A percentile compares a stretch with the other conserved stretches of the same genome.
Conservation (phyloP, 2,888 invertebrate genomes). For the Phymatocera aterrima region DNA sequence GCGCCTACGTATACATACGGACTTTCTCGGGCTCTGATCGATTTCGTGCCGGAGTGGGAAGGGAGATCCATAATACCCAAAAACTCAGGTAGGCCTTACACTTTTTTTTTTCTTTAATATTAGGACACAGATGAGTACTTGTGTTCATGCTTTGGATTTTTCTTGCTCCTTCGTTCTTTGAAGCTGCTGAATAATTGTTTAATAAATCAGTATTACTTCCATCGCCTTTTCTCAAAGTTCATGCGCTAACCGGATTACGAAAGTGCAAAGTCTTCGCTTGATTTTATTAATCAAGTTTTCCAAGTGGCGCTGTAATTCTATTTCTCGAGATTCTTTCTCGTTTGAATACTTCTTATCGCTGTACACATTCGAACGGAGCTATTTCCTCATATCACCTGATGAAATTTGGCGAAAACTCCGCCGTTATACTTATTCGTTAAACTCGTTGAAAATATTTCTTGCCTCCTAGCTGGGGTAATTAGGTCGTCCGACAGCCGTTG, state of each 20-base stretch:
- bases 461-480: background rate
- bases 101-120: background rate
- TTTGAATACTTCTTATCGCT: too few relatives aligned
- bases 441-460: background rate
- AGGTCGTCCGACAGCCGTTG: background rate
- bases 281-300: background rate
- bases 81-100: background rate
- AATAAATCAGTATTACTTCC: background rate
- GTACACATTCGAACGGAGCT: too few relatives aligned
- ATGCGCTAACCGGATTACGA: background rate
- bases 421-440: background rate
- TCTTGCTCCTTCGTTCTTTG: background rate
- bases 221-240: slow-evolving; percentile 2
- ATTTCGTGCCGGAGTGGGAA: too few relatives aligned
- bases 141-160: background rate
- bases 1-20: background rate
- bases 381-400: background rate
- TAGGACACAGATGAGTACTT: background rate
- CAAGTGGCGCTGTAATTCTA: background rate
- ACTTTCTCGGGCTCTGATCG: too few relatives aligned
- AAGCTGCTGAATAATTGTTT: slow-evolving; percentile 16
- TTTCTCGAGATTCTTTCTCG: background rate
- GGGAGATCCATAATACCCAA: too few relatives aligned
- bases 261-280: slow-evolving; percentile 4
- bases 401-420: background rate